Evolutionary conservation across 2,113 vertebrate genomes (phyloP).

Genomic region (Menura novaehollandiae): DNA sequence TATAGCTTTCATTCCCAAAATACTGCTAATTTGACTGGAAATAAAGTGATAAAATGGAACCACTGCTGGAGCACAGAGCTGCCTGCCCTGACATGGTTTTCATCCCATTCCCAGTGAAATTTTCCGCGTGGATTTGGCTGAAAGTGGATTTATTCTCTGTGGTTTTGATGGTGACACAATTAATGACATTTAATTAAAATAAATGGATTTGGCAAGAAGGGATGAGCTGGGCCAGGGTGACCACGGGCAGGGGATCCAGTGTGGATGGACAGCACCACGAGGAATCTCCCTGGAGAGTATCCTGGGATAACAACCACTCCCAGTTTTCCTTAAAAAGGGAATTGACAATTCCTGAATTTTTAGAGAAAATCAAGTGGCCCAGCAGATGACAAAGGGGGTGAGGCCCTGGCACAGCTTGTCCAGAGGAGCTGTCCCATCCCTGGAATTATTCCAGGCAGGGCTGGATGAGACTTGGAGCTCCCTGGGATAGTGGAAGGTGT

Average conservation of each 20-base stretch:
- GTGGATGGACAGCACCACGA: too few relatives aligned
- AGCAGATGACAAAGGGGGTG: neutral
- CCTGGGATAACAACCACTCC: neutral
- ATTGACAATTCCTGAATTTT: neutral
- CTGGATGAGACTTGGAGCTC: neutral
- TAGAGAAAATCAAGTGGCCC: neutral
- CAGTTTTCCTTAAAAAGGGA: neutral
- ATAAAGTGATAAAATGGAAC: neutral
- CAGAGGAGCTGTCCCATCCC: neutral
- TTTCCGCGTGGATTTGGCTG: fast-evolving
- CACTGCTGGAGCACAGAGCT: fast-evolving
- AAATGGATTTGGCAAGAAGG: too few relatives aligned
- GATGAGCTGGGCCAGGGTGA: too few relatives aligned
- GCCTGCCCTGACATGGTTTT: neutral
- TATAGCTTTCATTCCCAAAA: neutral
- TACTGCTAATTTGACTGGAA: neutral
- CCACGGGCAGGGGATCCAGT: fast-evolving
- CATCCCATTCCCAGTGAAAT: neutral
- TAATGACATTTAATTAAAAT: neutral
- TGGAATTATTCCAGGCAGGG: neutral
- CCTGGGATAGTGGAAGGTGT: neutral
- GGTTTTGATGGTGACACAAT: fast-evolving
- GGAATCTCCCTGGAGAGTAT: fast-evolving
- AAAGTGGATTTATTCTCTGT: fast-evolving
- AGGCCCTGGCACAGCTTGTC: neutral